Conservation (phyloP, 2,888 invertebrate genomes). For the Philonicus albiceps region DNA sequence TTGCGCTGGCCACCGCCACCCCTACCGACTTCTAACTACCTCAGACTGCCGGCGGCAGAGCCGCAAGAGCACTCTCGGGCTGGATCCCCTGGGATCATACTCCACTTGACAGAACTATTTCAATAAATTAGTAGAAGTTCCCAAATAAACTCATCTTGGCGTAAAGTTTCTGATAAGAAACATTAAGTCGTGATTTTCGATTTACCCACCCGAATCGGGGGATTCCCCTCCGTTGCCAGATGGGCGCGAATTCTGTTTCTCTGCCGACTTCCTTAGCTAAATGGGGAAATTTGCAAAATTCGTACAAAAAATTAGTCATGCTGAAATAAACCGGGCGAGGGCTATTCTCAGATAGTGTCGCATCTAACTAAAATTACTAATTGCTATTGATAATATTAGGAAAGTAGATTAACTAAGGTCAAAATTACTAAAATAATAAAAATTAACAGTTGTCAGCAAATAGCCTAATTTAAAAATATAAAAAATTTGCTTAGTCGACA, state of each 20-base stretch:
- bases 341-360: neutral
- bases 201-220: neutral
- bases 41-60: neutral
- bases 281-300: neutral
- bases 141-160: constrained; percentile 42
- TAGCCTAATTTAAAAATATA: no score
- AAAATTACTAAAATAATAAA: no score
- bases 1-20: neutral
- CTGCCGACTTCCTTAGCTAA: neutral
- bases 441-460: no score
- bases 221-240: neutral
- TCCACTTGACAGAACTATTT: constrained; percentile 34
- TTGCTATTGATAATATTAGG: no score
- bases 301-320: neutral
- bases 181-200: constrained; percentile 34
- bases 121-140: constrained; percentile 41
- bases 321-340: neutral
- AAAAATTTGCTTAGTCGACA: no score
- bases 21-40: neutral
- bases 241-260: neutral
- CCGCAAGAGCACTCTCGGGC: neutral
- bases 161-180: constrained; percentile 46
- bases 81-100: neutral
- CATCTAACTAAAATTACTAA: neutral
- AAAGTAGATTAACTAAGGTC: no score